Evolutionary conservation across 2,797 vertebrate species (phyloP).

Genomic region (Dicrostonyx torquatus): DNA sequence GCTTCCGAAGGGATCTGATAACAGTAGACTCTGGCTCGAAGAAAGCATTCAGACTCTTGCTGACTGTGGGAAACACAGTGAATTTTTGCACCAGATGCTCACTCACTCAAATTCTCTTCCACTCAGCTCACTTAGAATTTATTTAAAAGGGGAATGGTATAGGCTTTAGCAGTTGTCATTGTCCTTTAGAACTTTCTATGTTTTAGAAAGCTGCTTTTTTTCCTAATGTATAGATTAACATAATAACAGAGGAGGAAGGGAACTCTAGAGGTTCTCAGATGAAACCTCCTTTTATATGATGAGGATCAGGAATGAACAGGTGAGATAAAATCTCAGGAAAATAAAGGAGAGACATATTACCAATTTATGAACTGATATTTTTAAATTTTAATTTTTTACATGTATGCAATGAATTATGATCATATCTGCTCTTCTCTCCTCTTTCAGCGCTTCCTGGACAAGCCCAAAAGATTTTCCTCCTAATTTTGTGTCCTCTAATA

Average conservation of each 20-base stretch:
- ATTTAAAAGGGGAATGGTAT: neutral
- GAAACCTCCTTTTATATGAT: neutral
- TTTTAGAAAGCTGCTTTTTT: slow-evolving; percentile 40
- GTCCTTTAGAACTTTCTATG: neutral
- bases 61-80: neutral
- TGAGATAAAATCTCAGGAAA: slow-evolving; percentile 37
- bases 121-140: neutral
- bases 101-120: slow-evolving; percentile 5
- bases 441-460: neutral
- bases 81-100: neutral
- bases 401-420: neutral
- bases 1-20: neutral
- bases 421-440: neutral
- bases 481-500: neutral
- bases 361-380: neutral
- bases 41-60: neutral
- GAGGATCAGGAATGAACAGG: neutral
- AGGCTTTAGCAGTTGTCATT: slow-evolving; percentile 30
- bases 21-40: neutral
- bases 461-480: neutral
- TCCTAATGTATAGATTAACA: neutral
- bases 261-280: neutral
- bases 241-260: neutral
- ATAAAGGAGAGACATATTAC: neutral
- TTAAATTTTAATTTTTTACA: neutral